Evolutionary conservation across 2,113 vertebrate species (phyloP).

Genomic region (Condylura cristata): DNA sequence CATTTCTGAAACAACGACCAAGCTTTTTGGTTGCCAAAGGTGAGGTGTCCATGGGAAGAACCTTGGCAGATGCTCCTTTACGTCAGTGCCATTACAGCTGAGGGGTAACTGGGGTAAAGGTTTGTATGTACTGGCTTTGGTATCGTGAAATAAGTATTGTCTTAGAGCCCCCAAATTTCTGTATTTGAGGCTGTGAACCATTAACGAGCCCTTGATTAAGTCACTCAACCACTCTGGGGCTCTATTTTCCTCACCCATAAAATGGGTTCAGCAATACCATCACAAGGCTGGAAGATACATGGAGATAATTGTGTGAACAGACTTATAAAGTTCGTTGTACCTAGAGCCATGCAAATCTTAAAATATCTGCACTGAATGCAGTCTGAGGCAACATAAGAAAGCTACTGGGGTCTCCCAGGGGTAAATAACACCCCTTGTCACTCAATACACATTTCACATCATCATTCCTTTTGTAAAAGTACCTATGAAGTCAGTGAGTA

Average conservation of each 20-base stretch:
- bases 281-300: background rate
- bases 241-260: conserved; percentile 31
- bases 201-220: background rate
- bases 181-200: background rate
- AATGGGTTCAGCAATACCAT: background rate
- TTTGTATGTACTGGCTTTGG: background rate
- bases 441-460: background rate
- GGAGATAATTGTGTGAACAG: background rate
- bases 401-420: background rate
- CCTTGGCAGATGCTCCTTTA: background rate
- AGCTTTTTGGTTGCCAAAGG: conserved; percentile 32
- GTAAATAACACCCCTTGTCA: background rate
- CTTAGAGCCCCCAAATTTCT: background rate
- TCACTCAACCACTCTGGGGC: background rate
- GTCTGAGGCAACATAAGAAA: background rate
- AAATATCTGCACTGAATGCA: background rate
- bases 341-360: background rate
- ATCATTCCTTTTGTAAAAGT: background rate
- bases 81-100: background rate
- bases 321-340: background rate
- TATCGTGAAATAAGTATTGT: background rate
- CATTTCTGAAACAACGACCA: conserved; percentile 29
- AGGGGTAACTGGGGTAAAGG: background rate
- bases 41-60: background rate
- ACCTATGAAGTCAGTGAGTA: background rate